Percentiles rank a stretch among this genome's conserved stretches.
phyloP scores from a whole-genome alignment of 2,888 invertebrate species.

The Cephus pygmeus region DNA sequence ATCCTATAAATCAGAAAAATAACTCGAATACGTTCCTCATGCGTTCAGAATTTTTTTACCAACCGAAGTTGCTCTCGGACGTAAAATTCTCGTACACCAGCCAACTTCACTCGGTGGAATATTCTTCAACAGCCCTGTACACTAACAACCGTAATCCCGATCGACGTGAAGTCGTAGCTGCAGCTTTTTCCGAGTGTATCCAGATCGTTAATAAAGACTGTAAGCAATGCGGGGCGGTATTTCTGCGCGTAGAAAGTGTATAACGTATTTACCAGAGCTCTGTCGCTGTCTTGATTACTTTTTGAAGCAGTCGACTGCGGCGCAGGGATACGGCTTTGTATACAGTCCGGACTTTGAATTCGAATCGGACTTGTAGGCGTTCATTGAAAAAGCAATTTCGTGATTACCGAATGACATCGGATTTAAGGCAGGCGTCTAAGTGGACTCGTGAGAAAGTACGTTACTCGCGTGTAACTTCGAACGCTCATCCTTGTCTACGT shows the following conservation, averaged over 20 bases:
- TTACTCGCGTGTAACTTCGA: constrained; percentile 22
- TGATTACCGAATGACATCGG: not conserved
- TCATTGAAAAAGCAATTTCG: not conserved
- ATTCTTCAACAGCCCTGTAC: not conserved
- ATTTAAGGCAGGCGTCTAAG: not conserved
- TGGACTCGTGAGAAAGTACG: constrained; percentile 42
- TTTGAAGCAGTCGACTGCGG: not conserved
- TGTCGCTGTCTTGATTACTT: not conserved
- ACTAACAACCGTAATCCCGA: not conserved
- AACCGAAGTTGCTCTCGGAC: too few species aligned
- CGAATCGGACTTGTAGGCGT: not conserved
- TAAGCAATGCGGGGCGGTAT: not conserved
- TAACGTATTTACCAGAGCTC: not conserved
- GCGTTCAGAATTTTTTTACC: too few species aligned
- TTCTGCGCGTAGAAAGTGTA: not conserved
- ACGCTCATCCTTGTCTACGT: not conserved
- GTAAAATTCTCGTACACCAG: not conserved
- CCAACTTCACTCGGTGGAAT: not conserved
- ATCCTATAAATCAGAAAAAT: too few species aligned
- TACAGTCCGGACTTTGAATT: not conserved
- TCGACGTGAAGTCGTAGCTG: not conserved
- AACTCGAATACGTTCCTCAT: too few species aligned
- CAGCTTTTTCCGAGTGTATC: not conserved
- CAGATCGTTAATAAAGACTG: not conserved
- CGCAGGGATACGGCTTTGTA: not conserved